Evolutionary conservation across 1,140 invertebrate species (phyloP).

Genomic region (Harpegnathos saltator): DNA sequence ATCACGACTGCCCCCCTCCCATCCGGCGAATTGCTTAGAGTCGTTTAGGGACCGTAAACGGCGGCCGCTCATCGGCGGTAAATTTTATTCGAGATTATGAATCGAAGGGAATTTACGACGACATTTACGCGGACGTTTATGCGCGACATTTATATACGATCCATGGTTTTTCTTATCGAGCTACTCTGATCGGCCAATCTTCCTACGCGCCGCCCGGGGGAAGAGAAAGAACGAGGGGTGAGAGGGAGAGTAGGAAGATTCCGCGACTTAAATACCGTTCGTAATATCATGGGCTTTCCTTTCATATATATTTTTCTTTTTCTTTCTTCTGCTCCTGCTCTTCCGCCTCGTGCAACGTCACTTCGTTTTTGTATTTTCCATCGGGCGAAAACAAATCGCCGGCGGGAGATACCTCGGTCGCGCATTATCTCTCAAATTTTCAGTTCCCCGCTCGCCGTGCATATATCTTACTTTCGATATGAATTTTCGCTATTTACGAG

Average conservation of each 20-base stretch:
- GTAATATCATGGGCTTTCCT: neutral
- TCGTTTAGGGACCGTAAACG: constrained; percentile 36
- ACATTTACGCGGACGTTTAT: constrained; percentile 44
- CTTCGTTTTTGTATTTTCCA: no score
- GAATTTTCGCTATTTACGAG: constrained; percentile 50
- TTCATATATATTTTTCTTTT: neutral
- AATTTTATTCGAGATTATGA: constrained; percentile 55
- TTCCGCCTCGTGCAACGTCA: neutral
- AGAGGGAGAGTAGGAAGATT: neutral
- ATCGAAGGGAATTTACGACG: constrained; percentile 39
- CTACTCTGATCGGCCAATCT: neutral
- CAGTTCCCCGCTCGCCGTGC: constrained; percentile 25
- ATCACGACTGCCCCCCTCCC: no score
- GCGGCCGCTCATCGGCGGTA: constrained; percentile 15
- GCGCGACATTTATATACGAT: constrained; percentile 48
- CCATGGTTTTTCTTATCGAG: constrained; percentile 35
- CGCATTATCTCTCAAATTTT: constrained; percentile 48
- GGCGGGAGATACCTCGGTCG: neutral
- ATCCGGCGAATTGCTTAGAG: neutral
- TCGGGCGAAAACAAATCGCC: neutral
- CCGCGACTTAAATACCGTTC: constrained; percentile 2
- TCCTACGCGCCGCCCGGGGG: neutral
- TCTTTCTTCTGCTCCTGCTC: neutral
- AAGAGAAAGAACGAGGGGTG: no score
- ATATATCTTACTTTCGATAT: constrained; percentile 50